Percentiles rank a stretch among this genome's conserved stretches.
Evolutionary conservation across 2,888 invertebrate species (phyloP).

Genomic region (Epinotia brunnichana): DNA sequence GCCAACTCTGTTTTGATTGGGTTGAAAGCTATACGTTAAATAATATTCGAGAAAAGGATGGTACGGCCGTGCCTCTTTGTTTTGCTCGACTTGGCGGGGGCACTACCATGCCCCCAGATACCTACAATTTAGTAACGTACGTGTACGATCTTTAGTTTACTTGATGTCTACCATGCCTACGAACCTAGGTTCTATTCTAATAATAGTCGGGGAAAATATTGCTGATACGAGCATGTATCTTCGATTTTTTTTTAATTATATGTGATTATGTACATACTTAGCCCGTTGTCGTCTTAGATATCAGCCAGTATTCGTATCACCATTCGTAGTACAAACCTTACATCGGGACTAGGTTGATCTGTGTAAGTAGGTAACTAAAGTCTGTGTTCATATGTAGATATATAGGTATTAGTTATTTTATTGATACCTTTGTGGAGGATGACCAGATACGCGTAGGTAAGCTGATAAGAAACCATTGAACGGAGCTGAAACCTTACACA

Average conservation of each 20-base stretch:
- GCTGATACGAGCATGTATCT: not conserved
- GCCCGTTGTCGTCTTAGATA: too few relatives aligned
- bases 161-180: too few relatives aligned
- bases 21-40: not conserved
- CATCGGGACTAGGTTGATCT: not conserved
- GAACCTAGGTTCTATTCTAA: not conserved
- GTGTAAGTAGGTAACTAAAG: too few relatives aligned
- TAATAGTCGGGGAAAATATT: not conserved
- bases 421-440: not conserved
- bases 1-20: not conserved
- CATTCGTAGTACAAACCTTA: not conserved
- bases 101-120: too few relatives aligned
- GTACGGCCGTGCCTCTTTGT: too few relatives aligned
- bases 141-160: too few relatives aligned
- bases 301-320: too few relatives aligned
- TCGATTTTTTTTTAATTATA: too few relatives aligned
- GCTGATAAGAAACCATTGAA: constrained; percentile 32
- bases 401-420: not conserved
- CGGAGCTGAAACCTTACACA: constrained; percentile 35
- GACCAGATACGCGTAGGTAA: constrained; percentile 23
- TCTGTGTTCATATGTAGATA: not conserved
- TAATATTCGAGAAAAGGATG: too few relatives aligned
- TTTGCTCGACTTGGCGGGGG: too few relatives aligned
- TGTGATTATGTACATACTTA: too few relatives aligned
- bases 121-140: too few relatives aligned